Evolutionary conservation across 2,888 invertebrate species (phyloP).

Genomic region (Oligia fasciuncula): DNA sequence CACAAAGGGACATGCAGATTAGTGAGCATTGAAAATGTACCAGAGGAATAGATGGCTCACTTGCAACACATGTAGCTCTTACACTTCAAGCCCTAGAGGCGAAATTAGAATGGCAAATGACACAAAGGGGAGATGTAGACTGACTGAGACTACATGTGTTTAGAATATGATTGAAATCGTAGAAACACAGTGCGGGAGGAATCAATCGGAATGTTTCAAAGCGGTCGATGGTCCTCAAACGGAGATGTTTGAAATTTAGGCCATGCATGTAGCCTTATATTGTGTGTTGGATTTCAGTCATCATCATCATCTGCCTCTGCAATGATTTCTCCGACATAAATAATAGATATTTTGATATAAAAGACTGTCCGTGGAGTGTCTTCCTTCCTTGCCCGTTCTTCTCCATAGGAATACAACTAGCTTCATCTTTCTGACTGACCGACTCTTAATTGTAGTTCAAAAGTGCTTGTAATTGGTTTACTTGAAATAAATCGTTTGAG

Average conservation of each 20-base stretch:
- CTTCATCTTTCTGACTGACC: too few species aligned
- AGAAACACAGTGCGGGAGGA: constrained; percentile 47
- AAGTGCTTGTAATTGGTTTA: too few species aligned
- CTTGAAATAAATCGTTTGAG: too few species aligned
- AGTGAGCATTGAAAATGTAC: constrained; percentile 64
- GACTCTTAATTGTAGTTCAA: too few species aligned
- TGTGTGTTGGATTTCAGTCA: not conserved
- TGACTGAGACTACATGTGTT: constrained; percentile 35
- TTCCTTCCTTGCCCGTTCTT: too few species aligned
- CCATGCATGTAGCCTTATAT: not conserved
- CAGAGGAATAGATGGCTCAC: constrained; percentile 38
- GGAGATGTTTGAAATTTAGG: not conserved
- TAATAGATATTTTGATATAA: too few species aligned
- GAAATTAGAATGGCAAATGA: constrained; percentile 38
- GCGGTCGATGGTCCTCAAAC: constrained; percentile 10
- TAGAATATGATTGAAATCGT: constrained; percentile 60
- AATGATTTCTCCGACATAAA: too few species aligned
- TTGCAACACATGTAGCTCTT: constrained; percentile 51
- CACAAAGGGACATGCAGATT: constrained; percentile 70
- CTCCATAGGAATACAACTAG: too few species aligned
- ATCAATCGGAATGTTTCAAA: constrained; percentile 52
- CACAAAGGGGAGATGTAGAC: constrained; percentile 38
- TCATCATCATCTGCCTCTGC: too few species aligned
- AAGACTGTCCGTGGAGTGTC: too few species aligned
- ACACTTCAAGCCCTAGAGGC: constrained; percentile 16